phyloP scores from a whole-genome alignment of 2,797 vertebrate genomes.

The Lagocephalus sceleratus region DNA sequence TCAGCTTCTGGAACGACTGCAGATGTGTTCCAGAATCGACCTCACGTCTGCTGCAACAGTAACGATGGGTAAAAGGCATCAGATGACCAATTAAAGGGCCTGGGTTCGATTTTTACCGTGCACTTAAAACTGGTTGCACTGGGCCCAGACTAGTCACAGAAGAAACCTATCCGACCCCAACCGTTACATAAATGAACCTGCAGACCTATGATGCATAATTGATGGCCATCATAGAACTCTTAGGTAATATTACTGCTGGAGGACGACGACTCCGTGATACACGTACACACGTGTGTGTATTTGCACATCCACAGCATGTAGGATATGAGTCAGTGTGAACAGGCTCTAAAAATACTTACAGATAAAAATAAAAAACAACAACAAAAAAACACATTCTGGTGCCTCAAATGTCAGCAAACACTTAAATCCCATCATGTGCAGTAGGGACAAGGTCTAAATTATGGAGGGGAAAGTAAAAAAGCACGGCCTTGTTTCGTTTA shows the following conservation, averaged over 20 bases:
- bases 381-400: background rate
- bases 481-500: background rate
- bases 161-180: no score
- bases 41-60: slow-evolving; percentile 38
- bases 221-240: background rate
- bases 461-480: background rate
- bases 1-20: slow-evolving; percentile 36
- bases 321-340: background rate
- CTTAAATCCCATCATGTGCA: no score
- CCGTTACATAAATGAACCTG: background rate
- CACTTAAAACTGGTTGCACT: slow-evolving; percentile 6
- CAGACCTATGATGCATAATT: background rate
- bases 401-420: no score
- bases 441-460: no score
- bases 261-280: no score
- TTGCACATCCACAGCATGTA: no score
- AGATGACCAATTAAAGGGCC: slow-evolving; percentile 30
- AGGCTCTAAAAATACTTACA: no score
- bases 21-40: slow-evolving; percentile 53
- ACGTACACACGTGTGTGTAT: no score
- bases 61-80: slow-evolving; percentile 31
- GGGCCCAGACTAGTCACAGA: background rate
- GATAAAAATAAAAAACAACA: no score
- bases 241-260: no score
- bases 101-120: slow-evolving; percentile 12